Conservation (phyloP, 1,140 invertebrate species). For the Micrasema longulum region DNA sequence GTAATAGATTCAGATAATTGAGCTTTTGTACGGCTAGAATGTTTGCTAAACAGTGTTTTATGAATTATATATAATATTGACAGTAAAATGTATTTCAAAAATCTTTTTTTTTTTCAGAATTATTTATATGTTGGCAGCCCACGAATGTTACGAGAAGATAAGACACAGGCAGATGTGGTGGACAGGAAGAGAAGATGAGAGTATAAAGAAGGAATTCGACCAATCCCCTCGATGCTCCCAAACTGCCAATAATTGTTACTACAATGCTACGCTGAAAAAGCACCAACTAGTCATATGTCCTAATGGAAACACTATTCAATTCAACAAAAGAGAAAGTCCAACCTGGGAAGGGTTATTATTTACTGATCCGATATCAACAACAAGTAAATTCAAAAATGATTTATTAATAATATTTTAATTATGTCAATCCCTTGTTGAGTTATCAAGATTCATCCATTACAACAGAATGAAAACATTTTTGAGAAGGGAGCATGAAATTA, state of each 20-base stretch:
- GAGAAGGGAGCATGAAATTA: no score
- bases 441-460: no score
- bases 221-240: not conserved
- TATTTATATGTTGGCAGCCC: conserved; percentile 60
- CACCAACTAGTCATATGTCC: conserved; percentile 62
- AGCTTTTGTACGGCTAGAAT: no score
- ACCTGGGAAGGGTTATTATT: conserved; percentile 68
- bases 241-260: conserved; percentile 45
- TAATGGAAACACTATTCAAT: conserved; percentile 59
- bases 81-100: no score
- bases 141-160: conserved; percentile 62
- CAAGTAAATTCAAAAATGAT: conserved; percentile 57
- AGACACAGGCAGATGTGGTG: conserved; percentile 64
- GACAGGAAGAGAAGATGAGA: conserved; percentile 56
- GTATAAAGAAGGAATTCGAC: conserved; percentile 20
- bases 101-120: no score
- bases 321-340: conserved; percentile 61
- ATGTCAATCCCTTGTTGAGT: no score
- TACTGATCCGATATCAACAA: conserved; percentile 62
- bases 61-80: no score
- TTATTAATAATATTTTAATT: no score
- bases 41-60: no score
- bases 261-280: conserved; percentile 59
- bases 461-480: no score
- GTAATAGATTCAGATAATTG: no score